These are phyloP conservation scores for Drosophila emarginata DNA, from an alignment of 2,888 invertebrate genomes.

Conservation along the genomic window DNA sequence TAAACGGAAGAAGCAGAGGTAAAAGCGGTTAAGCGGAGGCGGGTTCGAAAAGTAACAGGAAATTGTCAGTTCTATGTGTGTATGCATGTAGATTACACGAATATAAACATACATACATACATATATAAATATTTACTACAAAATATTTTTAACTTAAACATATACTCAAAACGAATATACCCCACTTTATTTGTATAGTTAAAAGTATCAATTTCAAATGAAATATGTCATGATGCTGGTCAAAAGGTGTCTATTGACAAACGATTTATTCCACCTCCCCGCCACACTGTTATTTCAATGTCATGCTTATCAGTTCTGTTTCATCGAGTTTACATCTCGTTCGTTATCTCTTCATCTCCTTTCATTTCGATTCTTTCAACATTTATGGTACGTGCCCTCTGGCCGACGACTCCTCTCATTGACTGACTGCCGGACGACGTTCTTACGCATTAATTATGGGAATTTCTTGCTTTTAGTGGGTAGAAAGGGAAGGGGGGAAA, in stretches of 20 bases:
- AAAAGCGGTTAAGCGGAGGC: neutral
- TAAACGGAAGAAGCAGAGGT: neutral
- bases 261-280: neutral
- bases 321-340: constrained; percentile 1
- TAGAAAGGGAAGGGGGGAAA: constrained; percentile 29
- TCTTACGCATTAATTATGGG: constrained; percentile 69
- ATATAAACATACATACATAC: too few relatives aligned
- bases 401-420: constrained; percentile 8
- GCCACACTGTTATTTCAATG: constrained; percentile 27
- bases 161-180: neutral
- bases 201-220: constrained; percentile 10
- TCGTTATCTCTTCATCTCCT: neutral
- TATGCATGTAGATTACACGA: too few relatives aligned
- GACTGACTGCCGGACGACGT: constrained; percentile 22
- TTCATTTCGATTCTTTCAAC: constrained; percentile 9
- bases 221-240: neutral
- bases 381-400: constrained; percentile 22
- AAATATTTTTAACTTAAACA: neutral
- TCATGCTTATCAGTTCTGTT: constrained; percentile 20
- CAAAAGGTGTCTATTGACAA: constrained; percentile 19
- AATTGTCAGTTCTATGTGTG: neutral
- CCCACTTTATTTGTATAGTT: neutral
- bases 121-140: neutral
- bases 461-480: constrained; percentile 42
- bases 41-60: neutral